Evolutionary conservation across 2,888 invertebrate species (phyloP).

Genomic region (Acronicta leporina): DNA sequence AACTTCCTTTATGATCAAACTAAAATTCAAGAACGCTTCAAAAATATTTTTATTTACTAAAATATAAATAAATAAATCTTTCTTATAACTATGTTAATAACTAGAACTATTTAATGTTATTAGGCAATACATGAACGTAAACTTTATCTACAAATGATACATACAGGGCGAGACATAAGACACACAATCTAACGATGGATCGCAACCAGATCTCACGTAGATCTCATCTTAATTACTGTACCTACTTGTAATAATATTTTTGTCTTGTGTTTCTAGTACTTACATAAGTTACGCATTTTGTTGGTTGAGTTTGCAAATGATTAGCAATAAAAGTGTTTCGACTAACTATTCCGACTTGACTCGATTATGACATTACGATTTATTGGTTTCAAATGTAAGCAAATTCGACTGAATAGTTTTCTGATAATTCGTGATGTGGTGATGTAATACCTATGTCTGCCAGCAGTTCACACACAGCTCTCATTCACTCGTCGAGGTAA

Average conservation of each 20-base stretch:
- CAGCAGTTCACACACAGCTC: constrained; percentile 7
- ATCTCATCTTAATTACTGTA: constrained; percentile 21
- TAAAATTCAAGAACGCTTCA: constrained; percentile 4
- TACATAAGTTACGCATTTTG: no score
- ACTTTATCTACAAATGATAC: constrained; percentile 33
- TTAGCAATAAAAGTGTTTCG: background rate
- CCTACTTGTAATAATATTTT: background rate
- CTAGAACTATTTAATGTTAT: constrained; percentile 61
- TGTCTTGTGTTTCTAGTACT: no score
- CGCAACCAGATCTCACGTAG: constrained; percentile 10
- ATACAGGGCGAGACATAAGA: constrained; percentile 26
- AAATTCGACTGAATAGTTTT: no score
- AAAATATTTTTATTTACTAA: constrained; percentile 59
- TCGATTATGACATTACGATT: no score
- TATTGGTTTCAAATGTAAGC: no score
- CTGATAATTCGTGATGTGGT: no score
- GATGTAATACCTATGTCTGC: background rate
- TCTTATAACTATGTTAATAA: constrained; percentile 69
- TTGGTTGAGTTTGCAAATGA: no score
- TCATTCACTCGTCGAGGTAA: constrained; percentile 37
- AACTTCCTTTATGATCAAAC: background rate
- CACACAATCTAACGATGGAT: constrained; percentile 22
- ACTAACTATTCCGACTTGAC: no score
- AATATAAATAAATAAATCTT: constrained; percentile 68
- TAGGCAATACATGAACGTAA: constrained; percentile 70